Evolutionary conservation across 2,113 vertebrate genomes (phyloP).

Genomic region (Balaeniceps rex): DNA sequence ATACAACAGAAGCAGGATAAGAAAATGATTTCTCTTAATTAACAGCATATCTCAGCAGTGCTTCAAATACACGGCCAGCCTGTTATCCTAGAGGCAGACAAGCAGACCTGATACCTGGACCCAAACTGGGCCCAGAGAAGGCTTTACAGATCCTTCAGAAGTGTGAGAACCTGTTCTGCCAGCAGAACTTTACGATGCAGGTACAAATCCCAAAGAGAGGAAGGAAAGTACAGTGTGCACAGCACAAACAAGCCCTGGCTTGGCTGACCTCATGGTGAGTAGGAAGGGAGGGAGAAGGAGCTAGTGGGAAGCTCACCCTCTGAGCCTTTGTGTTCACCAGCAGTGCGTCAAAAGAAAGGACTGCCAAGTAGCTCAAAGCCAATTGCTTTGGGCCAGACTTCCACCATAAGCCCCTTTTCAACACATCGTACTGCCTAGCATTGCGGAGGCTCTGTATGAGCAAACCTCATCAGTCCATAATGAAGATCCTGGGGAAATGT

Average conservation of each 20-base stretch:
- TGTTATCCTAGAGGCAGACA: slow-evolving; percentile 3
- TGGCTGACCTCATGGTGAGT: not conserved
- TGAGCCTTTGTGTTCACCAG: not conserved
- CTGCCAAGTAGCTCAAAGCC: not conserved
- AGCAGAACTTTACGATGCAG: not conserved
- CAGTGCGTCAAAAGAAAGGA: not conserved
- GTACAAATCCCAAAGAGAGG: slow-evolving; percentile 22
- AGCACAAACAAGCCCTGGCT: not conserved
- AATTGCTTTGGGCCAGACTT: not conserved
- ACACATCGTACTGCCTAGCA: not conserved
- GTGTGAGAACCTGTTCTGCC: not conserved
- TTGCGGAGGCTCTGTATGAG: not conserved
- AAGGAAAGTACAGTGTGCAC: not conserved
- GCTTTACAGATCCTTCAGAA: slow-evolving; percentile 20
- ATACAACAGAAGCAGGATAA: slow-evolving; percentile 32
- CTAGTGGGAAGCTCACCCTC: not conserved
- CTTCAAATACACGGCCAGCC: not conserved
- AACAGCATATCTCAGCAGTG: slow-evolving; percentile 2
- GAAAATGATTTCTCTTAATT: slow-evolving; percentile 15
- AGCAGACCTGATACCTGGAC: not conserved
- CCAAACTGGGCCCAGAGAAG: not conserved
- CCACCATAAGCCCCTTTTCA: not conserved
- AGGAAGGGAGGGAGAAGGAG: not conserved
- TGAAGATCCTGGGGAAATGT: not conserved
- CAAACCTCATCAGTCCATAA: not conserved